Conservation (phyloP, 2,113 vertebrate genomes). For the Taxidea taxus region DNA sequence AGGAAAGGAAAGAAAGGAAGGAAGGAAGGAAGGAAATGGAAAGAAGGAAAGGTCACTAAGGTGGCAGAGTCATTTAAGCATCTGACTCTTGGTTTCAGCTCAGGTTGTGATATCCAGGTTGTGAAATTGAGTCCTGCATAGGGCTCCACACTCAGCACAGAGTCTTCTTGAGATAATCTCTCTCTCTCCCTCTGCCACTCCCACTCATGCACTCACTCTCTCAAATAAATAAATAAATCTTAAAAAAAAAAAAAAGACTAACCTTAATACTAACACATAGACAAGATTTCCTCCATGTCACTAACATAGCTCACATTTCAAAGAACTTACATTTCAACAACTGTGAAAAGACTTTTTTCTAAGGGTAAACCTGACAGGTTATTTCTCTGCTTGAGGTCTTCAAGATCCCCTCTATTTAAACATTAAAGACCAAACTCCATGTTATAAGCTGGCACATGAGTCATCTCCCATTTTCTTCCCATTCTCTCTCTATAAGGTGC, state of each 20-base stretch:
- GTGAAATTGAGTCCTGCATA: neutral
- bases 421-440: neutral
- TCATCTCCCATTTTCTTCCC: neutral
- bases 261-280: neutral
- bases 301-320: neutral
- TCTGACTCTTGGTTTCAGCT: neutral
- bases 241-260: neutral
- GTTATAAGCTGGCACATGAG: rapidly evolving
- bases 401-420: neutral
- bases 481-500: no score
- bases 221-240: neutral
- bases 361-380: neutral
- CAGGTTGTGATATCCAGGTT: neutral
- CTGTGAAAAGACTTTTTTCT: neutral
- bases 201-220: neutral
- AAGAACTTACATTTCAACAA: neutral
- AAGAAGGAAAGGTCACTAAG: neutral
- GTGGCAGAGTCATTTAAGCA: neutral
- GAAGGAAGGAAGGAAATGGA: no score
- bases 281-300: neutral
- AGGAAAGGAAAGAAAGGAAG: no score
- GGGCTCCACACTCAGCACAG: neutral
- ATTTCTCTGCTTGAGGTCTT: neutral
- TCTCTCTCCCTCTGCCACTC: neutral
- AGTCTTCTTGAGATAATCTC: neutral